phyloP scores from a whole-genome alignment of 2,113 vertebrate species.

The Emydura subglobosa region DNA sequence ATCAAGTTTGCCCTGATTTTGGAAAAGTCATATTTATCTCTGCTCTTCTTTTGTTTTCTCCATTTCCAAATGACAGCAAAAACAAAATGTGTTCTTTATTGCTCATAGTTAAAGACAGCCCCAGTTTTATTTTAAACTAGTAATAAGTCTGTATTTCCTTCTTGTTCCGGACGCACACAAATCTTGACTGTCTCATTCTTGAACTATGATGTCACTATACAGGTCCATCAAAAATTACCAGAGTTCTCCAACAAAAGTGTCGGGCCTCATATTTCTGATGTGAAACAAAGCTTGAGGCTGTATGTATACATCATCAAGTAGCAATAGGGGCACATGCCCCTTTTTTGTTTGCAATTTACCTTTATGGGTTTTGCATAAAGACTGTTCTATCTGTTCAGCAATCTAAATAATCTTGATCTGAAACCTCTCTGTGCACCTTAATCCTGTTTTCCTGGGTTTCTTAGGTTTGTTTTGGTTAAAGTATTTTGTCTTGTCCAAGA shows the following conservation, averaged over 20 bases:
- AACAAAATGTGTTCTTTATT: background rate
- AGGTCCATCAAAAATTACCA: background rate
- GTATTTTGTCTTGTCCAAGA: no score
- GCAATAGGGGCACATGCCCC: background rate
- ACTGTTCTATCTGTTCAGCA: background rate
- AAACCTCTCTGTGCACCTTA: no score
- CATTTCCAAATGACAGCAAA: background rate
- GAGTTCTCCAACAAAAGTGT: background rate
- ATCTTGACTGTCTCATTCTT: background rate
- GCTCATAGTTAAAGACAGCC: background rate
- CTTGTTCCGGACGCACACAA: background rate
- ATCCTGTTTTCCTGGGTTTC: no score
- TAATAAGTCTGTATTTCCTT: background rate
- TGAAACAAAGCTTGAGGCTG: background rate
- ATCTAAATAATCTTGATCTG: background rate
- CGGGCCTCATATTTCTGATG: background rate
- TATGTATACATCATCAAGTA: background rate
- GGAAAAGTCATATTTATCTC: background rate
- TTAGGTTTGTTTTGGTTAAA: no score
- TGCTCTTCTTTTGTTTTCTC: background rate
- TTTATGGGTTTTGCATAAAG: background rate
- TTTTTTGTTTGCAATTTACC: background rate
- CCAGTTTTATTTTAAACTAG: background rate
- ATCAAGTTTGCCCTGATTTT: background rate
- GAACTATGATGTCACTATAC: background rate